A percentile compares a stretch with the other conserved stretches of the same genome.
These are phyloP conservation scores for Melanocharis versteri DNA, from an alignment of 2,113 vertebrate genomes.

Conservation along the genomic window DNA sequence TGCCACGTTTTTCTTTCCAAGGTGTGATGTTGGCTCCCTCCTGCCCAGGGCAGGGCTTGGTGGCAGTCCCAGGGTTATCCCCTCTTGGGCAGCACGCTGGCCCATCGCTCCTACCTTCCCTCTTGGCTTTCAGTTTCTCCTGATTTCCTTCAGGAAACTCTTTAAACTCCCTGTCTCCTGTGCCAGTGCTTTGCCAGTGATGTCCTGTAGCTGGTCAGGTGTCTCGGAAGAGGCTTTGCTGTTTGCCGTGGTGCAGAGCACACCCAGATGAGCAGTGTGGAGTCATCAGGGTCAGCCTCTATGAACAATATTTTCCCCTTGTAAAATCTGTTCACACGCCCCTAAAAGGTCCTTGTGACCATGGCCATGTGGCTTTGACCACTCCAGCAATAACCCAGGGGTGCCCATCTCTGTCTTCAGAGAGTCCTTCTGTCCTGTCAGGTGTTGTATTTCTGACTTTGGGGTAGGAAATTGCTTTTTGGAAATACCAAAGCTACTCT, in stretches of 20 bases:
- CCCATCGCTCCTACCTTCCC: not conserved
- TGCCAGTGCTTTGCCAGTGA: not conserved
- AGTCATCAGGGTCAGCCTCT: not conserved
- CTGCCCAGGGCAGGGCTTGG: not conserved
- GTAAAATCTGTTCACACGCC: not conserved
- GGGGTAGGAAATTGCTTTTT: not conserved
- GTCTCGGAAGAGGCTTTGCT: not conserved
- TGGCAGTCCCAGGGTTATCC: not conserved
- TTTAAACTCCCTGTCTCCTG: not conserved
- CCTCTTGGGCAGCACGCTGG: not conserved
- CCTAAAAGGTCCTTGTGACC: not conserved
- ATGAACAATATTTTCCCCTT: rapidly evolving
- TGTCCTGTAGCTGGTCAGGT: not conserved
- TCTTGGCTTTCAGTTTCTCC: not conserved
- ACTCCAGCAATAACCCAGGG: not conserved
- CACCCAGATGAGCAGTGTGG: not conserved
- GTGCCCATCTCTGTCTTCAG: not conserved
- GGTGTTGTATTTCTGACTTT: not conserved
- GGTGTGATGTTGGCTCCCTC: not conserved
- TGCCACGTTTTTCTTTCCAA: not conserved
- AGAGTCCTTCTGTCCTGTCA: not conserved
- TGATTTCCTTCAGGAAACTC: not conserved
- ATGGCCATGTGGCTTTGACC: not conserved
- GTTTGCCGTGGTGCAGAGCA: not conserved
- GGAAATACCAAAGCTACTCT: not conserved